phyloP scores from a whole-genome alignment of 2,888 invertebrate genomes.

The Dorcus hopei region DNA sequence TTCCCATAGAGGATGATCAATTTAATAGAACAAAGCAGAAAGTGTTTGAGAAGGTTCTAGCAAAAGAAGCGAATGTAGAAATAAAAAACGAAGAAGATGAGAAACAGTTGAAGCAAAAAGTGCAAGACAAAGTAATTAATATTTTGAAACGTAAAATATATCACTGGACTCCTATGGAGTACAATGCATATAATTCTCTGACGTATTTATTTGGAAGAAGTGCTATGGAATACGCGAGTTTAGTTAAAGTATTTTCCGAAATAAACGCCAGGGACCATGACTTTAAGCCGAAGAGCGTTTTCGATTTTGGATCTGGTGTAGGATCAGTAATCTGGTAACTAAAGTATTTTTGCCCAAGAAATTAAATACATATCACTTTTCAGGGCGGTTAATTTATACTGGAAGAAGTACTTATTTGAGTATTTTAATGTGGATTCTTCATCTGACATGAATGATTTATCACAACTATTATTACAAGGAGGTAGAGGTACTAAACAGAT shows the following conservation, averaged over 20 bases:
- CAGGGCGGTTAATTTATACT: constrained; percentile 67
- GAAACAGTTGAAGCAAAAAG: constrained; percentile 48
- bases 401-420: constrained; percentile 72
- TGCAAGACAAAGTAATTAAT: constrained; percentile 55
- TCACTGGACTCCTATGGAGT: constrained; percentile 72
- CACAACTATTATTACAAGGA: constrained; percentile 65
- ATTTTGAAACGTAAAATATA: constrained; percentile 62
- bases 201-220: constrained; percentile 71
- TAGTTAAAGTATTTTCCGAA: constrained; percentile 71
- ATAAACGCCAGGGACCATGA: constrained; percentile 60
- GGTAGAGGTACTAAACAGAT: constrained; percentile 62
- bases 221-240: constrained; percentile 71
- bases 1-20: constrained; percentile 62
- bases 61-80: constrained; percentile 41
- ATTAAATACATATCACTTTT: constrained; percentile 16
- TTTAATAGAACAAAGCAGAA: constrained; percentile 50
- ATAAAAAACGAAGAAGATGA: constrained; percentile 47
- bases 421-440: constrained; percentile 85
- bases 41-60: constrained; percentile 40
- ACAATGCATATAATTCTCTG: constrained; percentile 61
- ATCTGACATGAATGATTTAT: constrained; percentile 76
- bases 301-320: constrained; percentile 91
- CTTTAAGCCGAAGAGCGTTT: constrained; percentile 73
- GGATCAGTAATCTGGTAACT: constrained; percentile 78
- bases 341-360: constrained; percentile 21